Base-by-base conservation (phyloP, 1,140 invertebrate species). In the Stegodyphus mimosarum region DNA sequence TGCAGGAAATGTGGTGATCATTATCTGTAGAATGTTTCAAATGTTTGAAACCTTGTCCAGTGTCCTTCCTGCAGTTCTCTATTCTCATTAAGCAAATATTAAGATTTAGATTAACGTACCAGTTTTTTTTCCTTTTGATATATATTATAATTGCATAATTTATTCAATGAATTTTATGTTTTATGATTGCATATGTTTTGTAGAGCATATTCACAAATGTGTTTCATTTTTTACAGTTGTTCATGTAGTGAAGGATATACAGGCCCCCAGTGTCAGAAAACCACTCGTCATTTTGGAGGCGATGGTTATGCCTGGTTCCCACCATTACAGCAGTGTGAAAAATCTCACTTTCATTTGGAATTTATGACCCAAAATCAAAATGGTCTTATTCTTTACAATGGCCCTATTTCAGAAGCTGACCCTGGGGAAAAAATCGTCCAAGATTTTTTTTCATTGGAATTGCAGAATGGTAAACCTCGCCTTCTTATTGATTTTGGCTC, bases 291-390 rank as follows among this genome's bases (percentile, higher is more conserved):
- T 89, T 99, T 99, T 91, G 93, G 94, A 87, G 96, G 96, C 0
- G 96, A 95, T 88, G 96, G 96, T 6, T 98, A 96, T 95, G 97
- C 97, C 10, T 98, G 98, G 96, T 99, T 98, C 92, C 95, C 96
- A 0, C 94, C 97, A 0, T 91, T 99, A 7, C 96, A 97, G 89
- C 98, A 99, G 95, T 99, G 98, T 90, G 96, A 98, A 88, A 95
- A 94, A 78, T 98, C 97, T 48, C 96, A 98, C 91, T 92, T 99
- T 66, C 97, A 96, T 88, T 93, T 99, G 79, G 97, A 99, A 91
- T 98, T 99, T 89, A 95, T 98, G 79, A 99, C 98, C 0, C 93
- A 94, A 88, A 95, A 96, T 90, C 93, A 94, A 0, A 96, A 98
- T 89, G 98, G 97, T 5, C 91, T 98, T n/a, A 92, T 99, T 66